Conservation (phyloP, 2,797 vertebrate genomes). For the Leptatherina wallacei region DNA sequence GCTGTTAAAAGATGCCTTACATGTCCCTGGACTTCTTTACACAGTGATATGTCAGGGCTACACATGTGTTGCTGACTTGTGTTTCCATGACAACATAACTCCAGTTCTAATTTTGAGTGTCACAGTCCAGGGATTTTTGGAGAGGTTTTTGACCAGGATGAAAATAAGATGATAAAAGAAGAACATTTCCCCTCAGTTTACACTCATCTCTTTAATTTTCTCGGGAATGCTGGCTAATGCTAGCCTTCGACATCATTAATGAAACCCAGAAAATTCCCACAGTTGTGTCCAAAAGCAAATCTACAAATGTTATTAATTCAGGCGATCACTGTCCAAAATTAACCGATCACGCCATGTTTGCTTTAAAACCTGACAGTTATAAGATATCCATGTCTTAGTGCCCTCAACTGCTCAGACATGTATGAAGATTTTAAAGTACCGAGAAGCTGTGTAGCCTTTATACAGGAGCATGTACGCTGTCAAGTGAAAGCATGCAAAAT, state of each 20-base stretch:
- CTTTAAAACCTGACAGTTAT: background rate
- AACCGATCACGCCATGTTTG: background rate
- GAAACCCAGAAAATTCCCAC: background rate
- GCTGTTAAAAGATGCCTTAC: slow-evolving; percentile 51
- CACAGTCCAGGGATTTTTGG: slow-evolving; percentile 25
- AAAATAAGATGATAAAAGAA: slow-evolving; percentile 47
- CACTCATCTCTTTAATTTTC: slow-evolving; percentile 10
- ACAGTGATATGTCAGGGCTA: slow-evolving; percentile 54
- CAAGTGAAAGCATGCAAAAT: slow-evolving; percentile 27
- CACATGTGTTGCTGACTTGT: slow-evolving; percentile 52
- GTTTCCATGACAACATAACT: slow-evolving; percentile 71
- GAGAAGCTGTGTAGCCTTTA: slow-evolving; percentile 12
- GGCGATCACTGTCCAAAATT: background rate
- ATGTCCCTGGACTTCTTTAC: slow-evolving; percentile 42
- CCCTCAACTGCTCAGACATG: slow-evolving; percentile 10
- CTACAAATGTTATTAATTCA: background rate
- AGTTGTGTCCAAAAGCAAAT: background rate
- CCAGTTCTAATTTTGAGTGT: slow-evolving; percentile 56
- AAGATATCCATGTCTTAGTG: background rate
- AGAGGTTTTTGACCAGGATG: slow-evolving; percentile 31
- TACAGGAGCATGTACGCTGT: slow-evolving; percentile 25
- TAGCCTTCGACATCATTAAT: background rate
- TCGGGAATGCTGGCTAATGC: background rate
- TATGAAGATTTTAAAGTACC: slow-evolving; percentile 11
- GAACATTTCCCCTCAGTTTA: slow-evolving; percentile 22